These are phyloP conservation scores for Elephantulus edwardii DNA, from an alignment of 2,113 vertebrate genomes.

Conservation along the genomic window DNA sequence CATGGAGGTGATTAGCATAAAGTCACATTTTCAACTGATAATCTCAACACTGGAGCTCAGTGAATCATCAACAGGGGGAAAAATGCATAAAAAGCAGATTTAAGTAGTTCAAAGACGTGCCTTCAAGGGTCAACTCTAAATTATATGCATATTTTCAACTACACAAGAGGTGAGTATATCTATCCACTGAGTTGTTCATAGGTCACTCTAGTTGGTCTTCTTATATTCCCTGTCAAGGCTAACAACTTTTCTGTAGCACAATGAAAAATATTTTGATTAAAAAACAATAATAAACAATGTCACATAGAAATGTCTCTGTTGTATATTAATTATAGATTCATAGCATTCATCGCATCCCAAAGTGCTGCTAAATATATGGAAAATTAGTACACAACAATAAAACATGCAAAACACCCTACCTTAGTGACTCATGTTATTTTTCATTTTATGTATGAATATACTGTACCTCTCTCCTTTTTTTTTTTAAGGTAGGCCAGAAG, in stretches of 20 bases:
- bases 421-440: constrained; percentile 63
- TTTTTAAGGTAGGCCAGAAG: constrained; percentile 16
- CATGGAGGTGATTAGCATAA: too few relatives aligned
- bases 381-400: constrained; percentile 74
- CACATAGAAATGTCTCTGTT: not conserved
- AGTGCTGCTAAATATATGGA: constrained; percentile 65
- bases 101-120: too few relatives aligned
- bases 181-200: too few relatives aligned
- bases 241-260: not conserved
- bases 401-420: constrained; percentile 72
- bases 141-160: too few relatives aligned
- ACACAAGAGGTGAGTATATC: too few relatives aligned
- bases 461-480: not conserved
- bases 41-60: too few relatives aligned
- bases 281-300: constrained; percentile 35
- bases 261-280: constrained; percentile 8
- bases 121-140: too few relatives aligned
- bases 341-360: constrained; percentile 62
- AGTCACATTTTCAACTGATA: too few relatives aligned
- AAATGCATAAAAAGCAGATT: too few relatives aligned
- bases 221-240: not conserved
- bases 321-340: constrained; percentile 33
- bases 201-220: too few relatives aligned
- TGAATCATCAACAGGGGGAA: too few relatives aligned
- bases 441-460: constrained; percentile 62